Conservation (phyloP, 2,888 invertebrate species). For the Chrysolina haemoptera region DNA sequence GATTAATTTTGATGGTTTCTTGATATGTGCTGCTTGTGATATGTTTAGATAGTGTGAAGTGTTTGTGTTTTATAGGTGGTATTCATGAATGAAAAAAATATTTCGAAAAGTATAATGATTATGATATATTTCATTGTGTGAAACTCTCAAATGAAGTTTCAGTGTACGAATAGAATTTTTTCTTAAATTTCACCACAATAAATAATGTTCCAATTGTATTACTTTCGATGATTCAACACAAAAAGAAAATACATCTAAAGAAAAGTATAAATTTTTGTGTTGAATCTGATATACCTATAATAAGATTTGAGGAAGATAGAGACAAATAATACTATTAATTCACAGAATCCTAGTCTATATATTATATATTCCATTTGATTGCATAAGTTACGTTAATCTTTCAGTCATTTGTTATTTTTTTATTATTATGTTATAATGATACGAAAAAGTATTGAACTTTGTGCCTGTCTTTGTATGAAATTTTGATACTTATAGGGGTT, state of each 20-base stretch:
- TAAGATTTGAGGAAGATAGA: neutral
- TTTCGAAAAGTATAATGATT: neutral
- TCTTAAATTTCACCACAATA: neutral
- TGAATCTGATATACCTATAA: neutral
- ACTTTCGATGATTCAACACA: slow-evolving; percentile 6
- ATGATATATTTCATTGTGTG: slow-evolving; percentile 8
- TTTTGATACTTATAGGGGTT: slow-evolving; percentile 62
- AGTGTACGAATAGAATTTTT: slow-evolving; percentile 13
- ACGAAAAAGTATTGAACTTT: slow-evolving; percentile 60
- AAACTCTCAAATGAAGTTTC: slow-evolving; percentile 15
- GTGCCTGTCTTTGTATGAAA: slow-evolving; percentile 63
- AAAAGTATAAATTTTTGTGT: neutral
- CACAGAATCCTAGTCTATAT: neutral
- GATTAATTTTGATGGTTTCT: too few species aligned
- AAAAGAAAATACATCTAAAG: neutral
- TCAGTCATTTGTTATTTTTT: slow-evolving; percentile 26
- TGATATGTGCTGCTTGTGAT: neutral
- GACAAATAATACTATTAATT: slow-evolving; percentile 11
- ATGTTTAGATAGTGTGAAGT: neutral
- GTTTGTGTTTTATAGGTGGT: slow-evolving; percentile 1
- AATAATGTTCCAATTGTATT: neutral
- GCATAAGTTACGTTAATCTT: slow-evolving; percentile 28
- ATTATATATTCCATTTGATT: slow-evolving; percentile 9
- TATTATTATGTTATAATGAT: slow-evolving; percentile 41
- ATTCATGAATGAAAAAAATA: neutral